phyloP scores from a whole-genome alignment of 1,140 invertebrate genomes.

The Drosophila subpulchrella region DNA sequence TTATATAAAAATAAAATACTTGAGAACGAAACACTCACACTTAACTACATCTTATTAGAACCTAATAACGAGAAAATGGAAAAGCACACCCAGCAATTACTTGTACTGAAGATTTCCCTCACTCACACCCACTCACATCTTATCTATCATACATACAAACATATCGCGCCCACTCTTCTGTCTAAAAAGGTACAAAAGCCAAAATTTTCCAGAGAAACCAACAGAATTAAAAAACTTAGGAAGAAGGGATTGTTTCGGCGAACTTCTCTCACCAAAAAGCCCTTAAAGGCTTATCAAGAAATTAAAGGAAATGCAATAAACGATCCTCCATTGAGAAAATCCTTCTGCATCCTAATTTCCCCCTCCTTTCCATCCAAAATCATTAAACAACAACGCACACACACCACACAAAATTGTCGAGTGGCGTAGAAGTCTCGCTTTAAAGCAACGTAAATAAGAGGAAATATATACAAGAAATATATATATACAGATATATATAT shows the following conservation, averaged over 20 bases:
- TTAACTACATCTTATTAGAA: conserved; percentile 64
- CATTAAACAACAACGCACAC: conserved; percentile 25
- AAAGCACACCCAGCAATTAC: conserved; percentile 51
- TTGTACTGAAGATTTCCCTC: conserved; percentile 52
- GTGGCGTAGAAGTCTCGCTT: conserved; percentile 70
- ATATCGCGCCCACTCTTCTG: conserved; percentile 67
- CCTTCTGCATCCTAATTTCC: conserved; percentile 15
- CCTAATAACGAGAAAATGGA: conserved; percentile 46
- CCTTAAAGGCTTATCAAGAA: not conserved
- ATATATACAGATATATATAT: conserved; percentile 69
- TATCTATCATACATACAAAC: conserved; percentile 40
- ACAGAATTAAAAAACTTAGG: conserved; percentile 13
- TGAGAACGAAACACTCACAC: conserved; percentile 50
- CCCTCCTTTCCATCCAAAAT: conserved; percentile 17
- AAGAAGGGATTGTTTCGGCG: not conserved
- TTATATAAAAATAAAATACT: conserved; percentile 49
- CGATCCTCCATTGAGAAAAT: not conserved
- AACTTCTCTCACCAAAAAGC: conserved; percentile 1
- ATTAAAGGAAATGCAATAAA: not conserved
- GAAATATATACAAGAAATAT: conserved; percentile 66
- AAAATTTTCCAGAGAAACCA: not conserved
- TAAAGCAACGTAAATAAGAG: conserved; percentile 70
- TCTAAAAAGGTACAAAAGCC: conserved; percentile 27
- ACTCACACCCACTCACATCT: conserved; percentile 16
- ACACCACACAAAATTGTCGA: conserved; percentile 57